Conservation (phyloP, 2,888 invertebrate species). For the Drosophila borealis region DNA sequence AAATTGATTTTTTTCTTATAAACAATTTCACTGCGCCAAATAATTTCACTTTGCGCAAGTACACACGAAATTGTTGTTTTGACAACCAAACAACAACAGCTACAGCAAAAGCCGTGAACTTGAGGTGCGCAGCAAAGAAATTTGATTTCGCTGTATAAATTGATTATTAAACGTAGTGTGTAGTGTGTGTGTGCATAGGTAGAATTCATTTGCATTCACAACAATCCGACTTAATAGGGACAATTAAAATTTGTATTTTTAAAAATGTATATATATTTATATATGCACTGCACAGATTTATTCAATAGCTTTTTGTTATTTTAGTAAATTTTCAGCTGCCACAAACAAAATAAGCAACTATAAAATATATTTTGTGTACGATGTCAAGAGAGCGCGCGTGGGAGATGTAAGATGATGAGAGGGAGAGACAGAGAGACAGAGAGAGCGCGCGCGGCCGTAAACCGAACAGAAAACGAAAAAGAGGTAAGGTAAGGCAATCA, state of each 20-base stretch:
- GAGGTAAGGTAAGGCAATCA: constrained; percentile 42
- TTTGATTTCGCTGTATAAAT: constrained; percentile 48
- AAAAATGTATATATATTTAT: constrained; percentile 1
- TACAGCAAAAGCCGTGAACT: constrained; percentile 63
- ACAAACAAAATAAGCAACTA: constrained; percentile 54
- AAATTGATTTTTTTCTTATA: constrained; percentile 25
- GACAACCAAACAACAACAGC: constrained; percentile 53
- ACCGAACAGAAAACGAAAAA: constrained; percentile 27
- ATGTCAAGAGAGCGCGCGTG: constrained; percentile 69
- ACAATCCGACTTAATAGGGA: constrained; percentile 10
- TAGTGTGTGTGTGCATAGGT: constrained; percentile 1
- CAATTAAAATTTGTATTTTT: constrained; percentile 18
- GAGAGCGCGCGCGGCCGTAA: constrained; percentile 32
- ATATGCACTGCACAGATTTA: constrained; percentile 29
- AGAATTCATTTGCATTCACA: constrained; percentile 30
- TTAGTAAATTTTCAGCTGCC: constrained; percentile 42
- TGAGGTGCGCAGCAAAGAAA: constrained; percentile 48
- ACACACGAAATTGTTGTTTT: constrained; percentile 54
- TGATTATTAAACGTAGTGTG: constrained; percentile 37
- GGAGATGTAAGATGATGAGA: constrained; percentile 52
- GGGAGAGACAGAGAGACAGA: constrained; percentile 7
- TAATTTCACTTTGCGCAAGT: constrained; percentile 58
- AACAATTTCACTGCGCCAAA: constrained; percentile 41
- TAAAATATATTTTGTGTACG: constrained; percentile 48
- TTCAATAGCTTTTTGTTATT: constrained; percentile 40